A percentile compares a stretch with the other conserved stretches of the same genome.
phyloP scores from a whole-genome alignment of 1,140 invertebrate genomes.

The Nasonia giraulti region DNA sequence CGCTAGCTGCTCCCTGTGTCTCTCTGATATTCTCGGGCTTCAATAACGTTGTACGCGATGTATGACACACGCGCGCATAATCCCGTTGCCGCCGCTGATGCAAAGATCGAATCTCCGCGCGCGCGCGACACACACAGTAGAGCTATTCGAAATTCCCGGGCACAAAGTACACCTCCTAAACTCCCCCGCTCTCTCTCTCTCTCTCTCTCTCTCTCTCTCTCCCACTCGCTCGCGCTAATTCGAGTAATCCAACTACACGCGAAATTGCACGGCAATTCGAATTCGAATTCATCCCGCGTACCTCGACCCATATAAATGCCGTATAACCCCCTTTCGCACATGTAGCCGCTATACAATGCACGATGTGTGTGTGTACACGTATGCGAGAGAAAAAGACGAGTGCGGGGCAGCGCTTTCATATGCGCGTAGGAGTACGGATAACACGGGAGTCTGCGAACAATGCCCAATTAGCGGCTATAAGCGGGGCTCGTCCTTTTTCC shows the following conservation, averaged over 20 bases:
- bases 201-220: neutral
- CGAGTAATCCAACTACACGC: slow-evolving; percentile 5
- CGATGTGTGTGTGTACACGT: neutral
- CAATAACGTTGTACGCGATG: neutral
- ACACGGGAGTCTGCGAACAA: slow-evolving; percentile 10
- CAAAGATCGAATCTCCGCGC: neutral
- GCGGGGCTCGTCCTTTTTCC: neutral
- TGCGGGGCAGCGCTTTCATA: neutral
- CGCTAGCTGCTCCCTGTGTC: no score
- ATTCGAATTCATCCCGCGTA: neutral
- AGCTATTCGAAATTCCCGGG: neutral
- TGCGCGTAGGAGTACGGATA: neutral
- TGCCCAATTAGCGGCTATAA: slow-evolving; percentile 37
- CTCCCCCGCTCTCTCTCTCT: neutral
- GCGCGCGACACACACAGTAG: neutral
- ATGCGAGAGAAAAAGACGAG: neutral
- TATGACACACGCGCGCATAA: neutral
- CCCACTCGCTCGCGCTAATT: neutral
- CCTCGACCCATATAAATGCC: neutral
- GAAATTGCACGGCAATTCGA: slow-evolving; percentile 36
- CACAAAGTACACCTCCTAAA: slow-evolving; percentile 4
- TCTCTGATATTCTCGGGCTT: neutral
- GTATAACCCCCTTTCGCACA: neutral
- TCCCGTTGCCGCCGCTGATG: neutral
- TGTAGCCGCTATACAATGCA: neutral